phyloP scores from a whole-genome alignment of 1,140 invertebrate species.

The Hylaeus anthracinus region DNA sequence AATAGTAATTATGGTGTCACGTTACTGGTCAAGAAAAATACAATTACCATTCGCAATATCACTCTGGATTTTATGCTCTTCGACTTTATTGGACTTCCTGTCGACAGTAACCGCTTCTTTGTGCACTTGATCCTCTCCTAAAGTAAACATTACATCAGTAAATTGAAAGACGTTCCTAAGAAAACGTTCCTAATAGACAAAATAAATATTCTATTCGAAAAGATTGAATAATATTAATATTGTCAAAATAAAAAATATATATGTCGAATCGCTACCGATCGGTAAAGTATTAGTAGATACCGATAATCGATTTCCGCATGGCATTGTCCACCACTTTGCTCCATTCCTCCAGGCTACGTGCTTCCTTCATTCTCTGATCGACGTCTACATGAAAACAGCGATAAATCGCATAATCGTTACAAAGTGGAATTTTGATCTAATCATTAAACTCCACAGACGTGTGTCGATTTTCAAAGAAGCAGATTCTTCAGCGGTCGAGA shows the following conservation, averaged over 20 bases:
- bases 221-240: no score
- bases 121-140: background rate
- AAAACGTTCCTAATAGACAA: background rate
- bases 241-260: no score
- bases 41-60: background rate
- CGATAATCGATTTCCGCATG: background rate
- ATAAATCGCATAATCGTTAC: background rate
- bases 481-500: background rate
- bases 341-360: constrained; percentile 50
- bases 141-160: background rate
- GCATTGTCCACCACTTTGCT: constrained; percentile 9
- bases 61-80: background rate
- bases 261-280: no score
- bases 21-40: background rate
- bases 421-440: background rate
- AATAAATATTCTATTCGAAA: no score
- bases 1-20: no score
- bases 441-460: background rate
- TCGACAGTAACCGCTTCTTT: background rate
- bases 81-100: background rate
- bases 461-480: background rate
- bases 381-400: background rate
- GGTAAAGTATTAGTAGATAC: background rate
- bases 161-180: background rate
- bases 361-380: background rate